Base-by-base conservation (phyloP, 2,113 vertebrate genomes). In the Dicrurus megarhynchus region DNA sequence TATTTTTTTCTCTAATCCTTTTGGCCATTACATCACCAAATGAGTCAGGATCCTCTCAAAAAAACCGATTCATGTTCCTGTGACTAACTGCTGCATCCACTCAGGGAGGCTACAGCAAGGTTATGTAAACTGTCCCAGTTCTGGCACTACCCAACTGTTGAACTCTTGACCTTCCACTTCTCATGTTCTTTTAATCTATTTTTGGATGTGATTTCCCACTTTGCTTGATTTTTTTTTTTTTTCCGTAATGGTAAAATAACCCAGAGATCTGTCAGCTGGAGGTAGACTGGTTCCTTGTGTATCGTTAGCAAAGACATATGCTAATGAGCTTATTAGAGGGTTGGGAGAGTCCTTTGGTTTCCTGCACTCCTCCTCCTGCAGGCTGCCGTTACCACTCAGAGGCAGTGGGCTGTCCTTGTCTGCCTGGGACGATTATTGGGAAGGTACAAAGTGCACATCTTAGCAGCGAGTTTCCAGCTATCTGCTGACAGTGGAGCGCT, bases 41-140 rank as follows among this genome's bases (percentile, higher is more conserved):
- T 96, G 94, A 96, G 90, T 95, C 96, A 96, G 86, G 83, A 93
- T 84, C 74, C 52, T 89, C 64, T 70, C 76, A 76, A 85, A 92
- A 91, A 94, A 74, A 21, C 13, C 26, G 6, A 44, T 79, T 74
- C 59, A 37, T 3, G 9, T 70, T 89, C 86, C 89, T 89, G 90
- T 97, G 95, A 93, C 79, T 77, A 90, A 93, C 78, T 83, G 59
- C 79, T 89, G 80, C 80, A 70, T 94, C 65, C 68, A 81, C 44
- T 70, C 52, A 33, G 52, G 60, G 76, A 95, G 80, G 91, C 89
- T 92, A 92, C 53, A 83, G 56, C 77, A 90, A 95, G 80, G 92
- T 95, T 95, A 86, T 73, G 64, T 84, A 96, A 97, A 92, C 46
- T 11, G 16, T 92, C 86, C 68, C 73, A 74, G 75, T 90, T 95